These are phyloP conservation scores for Myrmophylax atrothorax DNA, from an alignment of 2,113 vertebrate species.

Conservation along the genomic window DNA sequence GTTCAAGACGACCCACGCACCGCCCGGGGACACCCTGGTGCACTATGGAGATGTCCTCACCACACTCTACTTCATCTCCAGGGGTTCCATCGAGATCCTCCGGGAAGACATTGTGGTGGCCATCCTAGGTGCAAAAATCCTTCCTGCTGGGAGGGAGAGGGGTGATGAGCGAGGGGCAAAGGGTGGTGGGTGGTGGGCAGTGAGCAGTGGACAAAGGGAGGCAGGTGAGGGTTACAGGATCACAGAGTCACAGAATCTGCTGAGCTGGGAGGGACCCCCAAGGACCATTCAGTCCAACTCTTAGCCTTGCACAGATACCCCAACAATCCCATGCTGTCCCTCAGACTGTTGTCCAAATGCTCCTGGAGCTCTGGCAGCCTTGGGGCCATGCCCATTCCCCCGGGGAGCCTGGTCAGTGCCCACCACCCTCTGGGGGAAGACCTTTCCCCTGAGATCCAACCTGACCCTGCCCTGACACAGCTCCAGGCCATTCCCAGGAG, in stretches of 20 bases:
- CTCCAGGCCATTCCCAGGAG: background rate
- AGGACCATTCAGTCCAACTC: background rate
- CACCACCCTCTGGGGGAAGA: background rate
- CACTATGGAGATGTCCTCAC: constrained; percentile 95
- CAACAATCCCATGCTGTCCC: background rate
- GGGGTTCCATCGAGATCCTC: constrained; percentile 97
- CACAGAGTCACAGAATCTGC: background rate
- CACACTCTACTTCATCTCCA: constrained; percentile 96
- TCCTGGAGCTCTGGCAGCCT: background rate
- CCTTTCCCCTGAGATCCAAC: background rate
- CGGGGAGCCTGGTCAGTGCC: background rate
- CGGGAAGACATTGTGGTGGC: constrained; percentile 94
- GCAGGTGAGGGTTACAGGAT: background rate
- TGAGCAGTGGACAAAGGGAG: background rate
- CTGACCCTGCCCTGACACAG: background rate
- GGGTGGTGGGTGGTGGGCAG: background rate
- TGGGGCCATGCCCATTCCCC: background rate
- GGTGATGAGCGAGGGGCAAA: background rate
- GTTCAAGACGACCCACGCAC: constrained; percentile 94
- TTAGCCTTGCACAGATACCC: background rate
- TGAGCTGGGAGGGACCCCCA: background rate
- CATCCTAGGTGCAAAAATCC: constrained; percentile 85
- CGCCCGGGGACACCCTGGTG: constrained; percentile 93
- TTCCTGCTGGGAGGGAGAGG: background rate
- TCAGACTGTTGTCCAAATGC: background rate